Evolutionary conservation across 2,113 vertebrate genomes (phyloP), one percentile per base, ranked within the genome.

Genomic region (Turdus rufiventris): DNA sequence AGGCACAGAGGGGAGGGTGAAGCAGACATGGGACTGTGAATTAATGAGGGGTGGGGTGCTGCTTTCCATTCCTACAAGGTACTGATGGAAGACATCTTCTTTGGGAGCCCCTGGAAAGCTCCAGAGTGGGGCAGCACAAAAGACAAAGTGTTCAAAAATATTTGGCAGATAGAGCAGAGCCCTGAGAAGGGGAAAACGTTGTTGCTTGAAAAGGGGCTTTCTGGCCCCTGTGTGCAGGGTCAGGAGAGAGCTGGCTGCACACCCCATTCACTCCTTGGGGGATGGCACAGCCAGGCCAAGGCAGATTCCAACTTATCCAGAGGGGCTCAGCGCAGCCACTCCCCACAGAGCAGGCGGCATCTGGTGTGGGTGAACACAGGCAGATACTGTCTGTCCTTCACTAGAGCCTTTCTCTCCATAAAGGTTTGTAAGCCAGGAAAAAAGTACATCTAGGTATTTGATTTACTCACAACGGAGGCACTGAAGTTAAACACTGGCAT

Each of bases 281-380:
- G 36, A 40, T 10, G 4, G 31, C 45, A 42, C 9, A 54, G 73
- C 29, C 63, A 28, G 26, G 62, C 48, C 75, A 21, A 33, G 53
- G 50, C 0, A 1, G 68, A n/a, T 66, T 60, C 73, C 45, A 34
- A 67, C 66, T 38, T 28, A 11, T 9, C 2, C 0, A 2, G 47
- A 12, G 31, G 25, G 25, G 21, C 62, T 86, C 53, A 54, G 81
- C 0, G 0, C 80, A 57, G 66, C 61, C 9, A 0, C 53, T 85
- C 57, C 42, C 1, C 1, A 1, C 65, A 36, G 71, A 78, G 53
- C 79, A 36, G 53, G 12, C 9, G 47, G 47, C 34, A 19, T 28
- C 71, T 85, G 77, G 16, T 78, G 20, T 19, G 5, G 3, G n/a
- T 33, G 47, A 91, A 12, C 51, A 33, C 34, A 54, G 42, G 15